Base-by-base conservation (phyloP, 23 tunicate species). In the Botrylloides violaceus region DNA sequence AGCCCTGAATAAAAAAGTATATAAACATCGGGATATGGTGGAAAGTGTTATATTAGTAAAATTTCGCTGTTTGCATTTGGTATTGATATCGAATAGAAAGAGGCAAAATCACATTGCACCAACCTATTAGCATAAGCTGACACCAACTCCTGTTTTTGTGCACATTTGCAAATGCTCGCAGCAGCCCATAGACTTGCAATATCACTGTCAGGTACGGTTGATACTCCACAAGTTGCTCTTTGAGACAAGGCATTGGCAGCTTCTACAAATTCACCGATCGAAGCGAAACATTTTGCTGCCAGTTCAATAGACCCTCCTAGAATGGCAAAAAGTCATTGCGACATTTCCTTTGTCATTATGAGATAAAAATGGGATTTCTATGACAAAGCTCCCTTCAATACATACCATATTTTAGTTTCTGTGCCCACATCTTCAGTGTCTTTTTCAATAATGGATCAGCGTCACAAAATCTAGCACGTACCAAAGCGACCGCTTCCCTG, bases 211-310 rank as follows among this genome's bases (percentile, higher is more conserved):
- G 66, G 64, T 29, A 87, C 47, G 5, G 38, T 30, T 4, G 88
- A 76, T 24, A 66, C 83, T 4, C 59, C 49, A 37, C 73, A 59
- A 20, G 72, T 62, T 12, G 86, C 86, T 24, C 82, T 78, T 30
- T 75, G 63, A 2, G 82, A 29, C 2, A 87, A 61, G 32, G 80
- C 73, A 34, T 76, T 76, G 15, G 86, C 81, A 6, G 95, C 85
- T 35, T 26, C 34, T 9, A 25, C 49, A 49, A 75, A 80, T 22
- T 80, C 86, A 20, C 76, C 70, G 68, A 87, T 76, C 28, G 95
- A 76, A 6, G 86, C 86, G 59, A 87, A 87, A 53, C 95, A 87
- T 33, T 87, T 87, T 32, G 95, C 95, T 20, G 95, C 95, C 76
- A 80, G 70, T 37, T 87, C 95, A 53, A 48, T 71, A 22, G 82